Evolutionary conservation across 1,140 invertebrate genomes (phyloP).

Genomic region (Euborellia annulipes): DNA sequence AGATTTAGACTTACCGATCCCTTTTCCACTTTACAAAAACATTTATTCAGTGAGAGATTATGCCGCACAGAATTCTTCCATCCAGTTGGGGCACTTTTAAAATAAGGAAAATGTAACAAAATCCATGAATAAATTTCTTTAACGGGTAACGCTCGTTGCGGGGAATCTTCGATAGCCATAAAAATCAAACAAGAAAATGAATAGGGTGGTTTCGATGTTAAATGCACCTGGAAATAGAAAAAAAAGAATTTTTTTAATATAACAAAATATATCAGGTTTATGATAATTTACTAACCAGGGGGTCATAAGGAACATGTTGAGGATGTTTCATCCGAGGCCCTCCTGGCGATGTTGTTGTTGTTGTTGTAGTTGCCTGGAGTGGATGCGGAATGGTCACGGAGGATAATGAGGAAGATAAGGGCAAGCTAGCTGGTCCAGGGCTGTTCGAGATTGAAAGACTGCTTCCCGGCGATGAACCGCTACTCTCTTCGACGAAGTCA

Average conservation of each 20-base stretch:
- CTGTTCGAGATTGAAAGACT: neutral
- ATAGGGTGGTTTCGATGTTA: slow-evolving; percentile 81
- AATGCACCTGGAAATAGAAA: slow-evolving; percentile 42
- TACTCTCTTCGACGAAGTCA: slow-evolving; percentile 20
- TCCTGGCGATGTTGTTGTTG: neutral
- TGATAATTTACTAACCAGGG: slow-evolving; percentile 25
- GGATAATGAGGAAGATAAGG: neutral
- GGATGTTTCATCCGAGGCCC: slow-evolving; percentile 37
- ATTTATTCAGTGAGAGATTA: slow-evolving; percentile 91
- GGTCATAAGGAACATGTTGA: slow-evolving; percentile 56
- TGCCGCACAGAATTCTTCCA: slow-evolving; percentile 97
- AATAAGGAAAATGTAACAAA: slow-evolving; percentile 90
- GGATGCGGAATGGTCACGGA: neutral
- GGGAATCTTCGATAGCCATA: slow-evolving; percentile 90
- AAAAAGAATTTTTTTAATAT: neutral
- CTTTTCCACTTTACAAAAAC: slow-evolving; percentile 91
- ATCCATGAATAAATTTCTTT: slow-evolving; percentile 99
- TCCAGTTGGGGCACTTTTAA: slow-evolving; percentile 85
- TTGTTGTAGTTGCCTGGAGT: neutral
- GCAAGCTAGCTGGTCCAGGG: neutral
- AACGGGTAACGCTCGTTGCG: slow-evolving; percentile 57
- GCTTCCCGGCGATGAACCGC: slow-evolving; percentile 8
- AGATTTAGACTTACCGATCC: slow-evolving; percentile 59
- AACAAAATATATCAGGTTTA: neutral
- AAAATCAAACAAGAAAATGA: slow-evolving; percentile 93